Percentiles rank a stretch among this genome's conserved stretches.
Evolutionary conservation across 2,888 invertebrate species (phyloP).

Genomic region (Andrena camellia): DNA sequence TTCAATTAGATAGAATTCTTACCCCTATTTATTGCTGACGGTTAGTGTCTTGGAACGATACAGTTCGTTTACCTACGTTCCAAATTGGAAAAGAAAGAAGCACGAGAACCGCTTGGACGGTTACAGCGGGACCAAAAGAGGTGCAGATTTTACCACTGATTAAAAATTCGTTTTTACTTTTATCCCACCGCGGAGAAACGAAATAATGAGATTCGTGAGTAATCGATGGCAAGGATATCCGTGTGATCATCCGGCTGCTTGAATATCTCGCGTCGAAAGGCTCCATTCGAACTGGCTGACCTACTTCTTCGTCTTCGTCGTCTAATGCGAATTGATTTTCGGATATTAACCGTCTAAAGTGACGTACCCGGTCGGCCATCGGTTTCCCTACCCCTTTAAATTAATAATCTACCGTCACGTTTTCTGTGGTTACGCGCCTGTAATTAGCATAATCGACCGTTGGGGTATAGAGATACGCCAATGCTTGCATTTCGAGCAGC

Average conservation of each 20-base stretch:
- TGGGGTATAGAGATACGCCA: background rate
- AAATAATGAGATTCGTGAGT: slow-evolving; percentile 41
- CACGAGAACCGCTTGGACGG: background rate
- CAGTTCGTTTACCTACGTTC: no score
- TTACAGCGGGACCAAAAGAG: background rate
- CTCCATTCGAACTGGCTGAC: slow-evolving; percentile 37
- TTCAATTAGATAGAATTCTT: no score
- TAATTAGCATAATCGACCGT: background rate
- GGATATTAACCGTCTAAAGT: slow-evolving; percentile 27
- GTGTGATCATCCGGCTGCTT: slow-evolving; percentile 32
- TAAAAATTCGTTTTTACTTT: slow-evolving; percentile 41
- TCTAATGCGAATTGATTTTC: slow-evolving; percentile 52
- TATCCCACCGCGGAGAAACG: background rate
- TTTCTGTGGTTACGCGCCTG: background rate
- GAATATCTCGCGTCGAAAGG: slow-evolving; percentile 36
- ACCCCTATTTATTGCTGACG: background rate
- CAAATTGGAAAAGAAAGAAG: background rate
- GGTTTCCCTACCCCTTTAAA: slow-evolving; percentile 1
- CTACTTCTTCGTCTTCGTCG: slow-evolving; percentile 39
- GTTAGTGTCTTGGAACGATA: no score
- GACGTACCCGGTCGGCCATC: background rate
- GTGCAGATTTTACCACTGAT: slow-evolving; percentile 15
- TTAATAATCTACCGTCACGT: background rate
- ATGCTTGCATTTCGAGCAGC: background rate
- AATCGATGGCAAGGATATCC: slow-evolving; percentile 44